Evolutionary conservation across 1,140 invertebrate species (phyloP), one percentile per base, ranked within the genome.

Genomic region (Melipona quadrifasciata): DNA sequence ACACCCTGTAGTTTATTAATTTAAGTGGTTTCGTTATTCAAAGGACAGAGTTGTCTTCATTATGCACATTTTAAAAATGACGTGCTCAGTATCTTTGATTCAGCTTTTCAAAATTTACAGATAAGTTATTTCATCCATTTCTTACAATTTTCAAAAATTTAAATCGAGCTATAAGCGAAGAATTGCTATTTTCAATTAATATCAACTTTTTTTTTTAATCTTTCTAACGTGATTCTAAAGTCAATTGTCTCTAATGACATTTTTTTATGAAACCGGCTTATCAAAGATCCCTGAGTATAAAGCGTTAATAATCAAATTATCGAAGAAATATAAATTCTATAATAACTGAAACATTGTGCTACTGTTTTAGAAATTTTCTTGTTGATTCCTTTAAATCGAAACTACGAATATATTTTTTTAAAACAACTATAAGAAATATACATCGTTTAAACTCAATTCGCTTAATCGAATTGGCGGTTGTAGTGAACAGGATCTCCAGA

Each of bases 271-370:
- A 84, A 73, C 53, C 31, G 19, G 17, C 21, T 58, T 89, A 81
- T 85, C 82, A 77, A 87, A 84, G 81, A 89, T 89, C 88, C 88
- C 88, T 85, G 88, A 89, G 88, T 71, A 74, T 82, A 34, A 89
- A 87, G 87, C 85, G 85, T 89, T 57, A 86, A 71, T 70, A 77
- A 79, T 65, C 73, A 78, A 65, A 75, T 72, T 64, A 84, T 71
- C 47, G 74, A 78, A 27, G 17, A 78, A 58, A 79, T 31, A 61
- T 34, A 53, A 84, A 84, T 71, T 11, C n/a, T n/a, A n/a, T n/a
- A n/a, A n/a, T n/a, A n/a, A 1, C 51, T 31, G 21, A 47, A 64
- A 64, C 6, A 19, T 80, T 65, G 39, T 84, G 57, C 77, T 55
- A 73, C 27, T 12, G n/a, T 77, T 58, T 47, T 58, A 27, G 21